Percentiles rank a stretch among this genome's conserved stretches.
phyloP scores from a whole-genome alignment of 2,888 invertebrate genomes.

The Germaria angustata region DNA sequence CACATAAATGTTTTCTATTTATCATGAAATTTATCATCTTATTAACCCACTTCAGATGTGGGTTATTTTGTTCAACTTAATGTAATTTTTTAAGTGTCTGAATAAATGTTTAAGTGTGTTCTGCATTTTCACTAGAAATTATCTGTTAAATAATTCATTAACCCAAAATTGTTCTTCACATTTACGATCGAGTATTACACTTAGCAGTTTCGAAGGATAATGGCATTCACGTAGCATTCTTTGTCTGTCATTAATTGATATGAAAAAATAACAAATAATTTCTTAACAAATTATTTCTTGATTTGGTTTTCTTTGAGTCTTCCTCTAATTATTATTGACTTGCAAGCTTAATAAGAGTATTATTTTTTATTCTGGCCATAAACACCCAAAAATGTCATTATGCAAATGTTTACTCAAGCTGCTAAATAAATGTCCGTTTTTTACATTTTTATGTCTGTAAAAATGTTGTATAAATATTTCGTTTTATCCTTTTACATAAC shows the following conservation, averaged over 20 bases:
- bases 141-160: slow-evolving; percentile 52
- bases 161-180: slow-evolving; percentile 21
- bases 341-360: background rate
- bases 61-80: too few relatives aligned
- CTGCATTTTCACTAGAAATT: slow-evolving; percentile 22
- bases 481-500: slow-evolving; percentile 28
- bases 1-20: background rate
- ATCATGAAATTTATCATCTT: background rate
- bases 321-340: background rate
- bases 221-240: background rate
- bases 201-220: background rate
- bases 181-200: background rate
- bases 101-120: background rate
- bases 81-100: background rate
- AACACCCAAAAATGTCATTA: too few relatives aligned
- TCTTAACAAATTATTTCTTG: background rate
- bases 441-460: background rate
- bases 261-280: slow-evolving; percentile 39
- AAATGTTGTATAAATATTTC: background rate
- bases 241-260: slow-evolving; percentile 8
- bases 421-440: background rate
- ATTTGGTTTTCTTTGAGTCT: background rate
- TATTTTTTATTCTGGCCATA: background rate
- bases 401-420: background rate
- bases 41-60: too few relatives aligned